Evolutionary conservation across 2,797 vertebrate species (phyloP).

Genomic region (Pangasius sanitwongsei): DNA sequence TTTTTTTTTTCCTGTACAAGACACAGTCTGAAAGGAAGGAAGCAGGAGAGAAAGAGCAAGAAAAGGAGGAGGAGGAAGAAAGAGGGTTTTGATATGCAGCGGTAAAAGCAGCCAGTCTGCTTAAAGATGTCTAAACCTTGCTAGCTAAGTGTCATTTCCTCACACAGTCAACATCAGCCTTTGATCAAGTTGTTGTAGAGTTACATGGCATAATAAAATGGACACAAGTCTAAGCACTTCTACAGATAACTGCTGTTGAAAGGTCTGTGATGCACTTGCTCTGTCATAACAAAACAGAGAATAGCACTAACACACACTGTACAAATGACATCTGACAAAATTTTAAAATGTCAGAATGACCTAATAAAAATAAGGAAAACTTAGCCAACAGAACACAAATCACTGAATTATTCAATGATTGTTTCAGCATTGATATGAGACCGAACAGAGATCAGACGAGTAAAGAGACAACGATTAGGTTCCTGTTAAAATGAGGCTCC

Average conservation of each 20-base stretch:
- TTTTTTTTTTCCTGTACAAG: not conserved
- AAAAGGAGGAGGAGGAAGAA: not conserved
- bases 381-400: too few relatives aligned
- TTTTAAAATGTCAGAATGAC: not conserved
- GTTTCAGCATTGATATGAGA: not conserved
- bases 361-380: not conserved
- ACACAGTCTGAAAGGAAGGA: not conserved
- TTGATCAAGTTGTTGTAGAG: not conserved
- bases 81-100: not conserved
- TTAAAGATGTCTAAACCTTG: not conserved
- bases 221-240: not conserved
- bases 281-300: not conserved
- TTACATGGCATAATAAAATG: not conserved
- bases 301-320: not conserved
- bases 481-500: slow-evolving; percentile 2
- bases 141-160: not conserved
- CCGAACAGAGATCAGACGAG: not conserved
- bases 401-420: too few relatives aligned
- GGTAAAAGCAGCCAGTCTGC: not conserved
- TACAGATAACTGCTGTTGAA: not conserved
- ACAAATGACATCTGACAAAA: not conserved
- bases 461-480: not conserved
- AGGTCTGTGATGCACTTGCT: not conserved
- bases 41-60: not conserved
- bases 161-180: not conserved